A percentile compares a stretch with the other conserved stretches of the same genome.
Evolutionary conservation across 2,113 vertebrate genomes (phyloP).

Genomic region (Gila orcuttii): DNA sequence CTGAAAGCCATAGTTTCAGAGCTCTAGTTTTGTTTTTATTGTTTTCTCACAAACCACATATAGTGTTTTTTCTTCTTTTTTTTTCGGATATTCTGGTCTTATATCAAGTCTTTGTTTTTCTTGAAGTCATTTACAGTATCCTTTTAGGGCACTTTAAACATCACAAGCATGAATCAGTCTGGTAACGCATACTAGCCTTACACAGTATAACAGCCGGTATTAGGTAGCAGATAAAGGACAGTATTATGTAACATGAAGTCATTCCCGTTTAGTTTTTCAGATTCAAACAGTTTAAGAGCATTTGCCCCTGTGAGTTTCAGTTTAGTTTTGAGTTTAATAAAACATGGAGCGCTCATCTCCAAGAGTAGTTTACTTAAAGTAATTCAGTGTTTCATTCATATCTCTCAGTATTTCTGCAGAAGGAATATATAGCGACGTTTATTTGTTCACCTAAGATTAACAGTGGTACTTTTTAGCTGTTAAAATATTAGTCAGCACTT

Average conservation of each 20-base stretch:
- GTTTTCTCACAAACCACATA: conserved; percentile 22
- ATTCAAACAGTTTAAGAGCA: background rate
- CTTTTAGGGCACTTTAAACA: conserved; percentile 53
- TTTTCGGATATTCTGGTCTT: background rate
- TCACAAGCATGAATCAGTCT: conserved; percentile 6
- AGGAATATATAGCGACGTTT: background rate
- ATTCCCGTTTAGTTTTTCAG: conserved; percentile 3
- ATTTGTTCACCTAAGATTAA: conserved; percentile 15
- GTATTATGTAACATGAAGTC: conserved; percentile 29
- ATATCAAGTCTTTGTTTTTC: conserved; percentile 2
- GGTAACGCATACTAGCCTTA: background rate
- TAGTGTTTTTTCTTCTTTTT: background rate
- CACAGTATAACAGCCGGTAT: background rate
- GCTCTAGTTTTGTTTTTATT: conserved; percentile 43
- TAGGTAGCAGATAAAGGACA: background rate
- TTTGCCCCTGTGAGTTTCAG: background rate
- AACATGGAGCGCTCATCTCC: background rate
- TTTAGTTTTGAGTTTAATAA: background rate
- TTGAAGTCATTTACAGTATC: conserved; percentile 39
- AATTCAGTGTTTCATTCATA: background rate
- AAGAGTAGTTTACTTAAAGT: background rate
- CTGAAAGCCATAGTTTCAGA: conserved; percentile 21
- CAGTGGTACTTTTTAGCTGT: conserved; percentile 21
- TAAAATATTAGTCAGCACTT: conserved; percentile 42
- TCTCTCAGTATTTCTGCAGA: conserved; percentile 35